Conservation (phyloP, 2,797 vertebrate species). For the Gymnoscopelus microlampas region DNA sequence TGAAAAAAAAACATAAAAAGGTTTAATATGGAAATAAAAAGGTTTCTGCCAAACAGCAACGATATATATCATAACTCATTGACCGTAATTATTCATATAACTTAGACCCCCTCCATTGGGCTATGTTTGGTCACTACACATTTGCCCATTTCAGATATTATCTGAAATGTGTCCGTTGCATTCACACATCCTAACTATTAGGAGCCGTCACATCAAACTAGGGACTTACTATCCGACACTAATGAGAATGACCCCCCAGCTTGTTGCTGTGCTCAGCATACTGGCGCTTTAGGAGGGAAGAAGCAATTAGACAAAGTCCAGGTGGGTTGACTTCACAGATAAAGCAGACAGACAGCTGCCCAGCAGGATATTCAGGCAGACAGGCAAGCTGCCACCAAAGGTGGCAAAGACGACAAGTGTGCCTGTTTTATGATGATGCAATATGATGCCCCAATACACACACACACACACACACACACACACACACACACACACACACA, state of each 20-base stretch:
- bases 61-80: too few relatives aligned
- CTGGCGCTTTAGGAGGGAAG: slow-evolving; percentile 67
- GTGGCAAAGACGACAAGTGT: slow-evolving; percentile 75
- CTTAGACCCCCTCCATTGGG: too few relatives aligned
- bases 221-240: too few relatives aligned
- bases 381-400: slow-evolving; percentile 46
- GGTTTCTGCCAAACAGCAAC: too few relatives aligned
- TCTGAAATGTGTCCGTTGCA: too few relatives aligned
- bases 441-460: slow-evolving; percentile 15
- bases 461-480: not conserved
- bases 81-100: too few relatives aligned
- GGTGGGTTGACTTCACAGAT: slow-evolving; percentile 76
- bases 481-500: not conserved
- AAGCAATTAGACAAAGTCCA: slow-evolving; percentile 76
- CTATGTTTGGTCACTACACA: too few relatives aligned
- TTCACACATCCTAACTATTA: too few relatives aligned
- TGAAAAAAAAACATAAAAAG: too few relatives aligned
- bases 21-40: too few relatives aligned
- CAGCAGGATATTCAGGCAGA: slow-evolving; percentile 42
- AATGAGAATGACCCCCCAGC: not conserved
- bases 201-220: too few relatives aligned
- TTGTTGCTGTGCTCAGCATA: slow-evolving; percentile 29
- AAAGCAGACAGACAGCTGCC: slow-evolving; percentile 40
- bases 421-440: slow-evolving; percentile 30
- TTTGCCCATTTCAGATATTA: too few relatives aligned